Percentiles rank a stretch among this genome's conserved stretches.
phyloP scores from a whole-genome alignment of 2,888 invertebrate species.

The Crocallis elinguaria region DNA sequence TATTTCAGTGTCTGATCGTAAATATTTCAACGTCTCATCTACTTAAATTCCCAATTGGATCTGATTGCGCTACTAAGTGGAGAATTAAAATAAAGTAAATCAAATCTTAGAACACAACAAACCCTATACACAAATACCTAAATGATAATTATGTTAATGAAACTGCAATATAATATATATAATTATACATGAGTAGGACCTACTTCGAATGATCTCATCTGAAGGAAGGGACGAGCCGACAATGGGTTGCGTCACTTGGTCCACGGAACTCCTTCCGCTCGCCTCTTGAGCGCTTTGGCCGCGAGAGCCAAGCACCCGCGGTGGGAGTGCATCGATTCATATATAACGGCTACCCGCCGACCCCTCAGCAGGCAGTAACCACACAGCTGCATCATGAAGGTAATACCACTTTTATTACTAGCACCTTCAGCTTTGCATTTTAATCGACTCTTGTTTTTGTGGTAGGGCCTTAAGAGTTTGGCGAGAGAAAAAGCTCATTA shows the following conservation, averaged over 20 bases:
- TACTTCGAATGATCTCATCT: conserved; percentile 31
- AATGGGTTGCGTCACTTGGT: conserved; percentile 67
- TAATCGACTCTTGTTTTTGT: neutral
- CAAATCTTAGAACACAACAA: too few relatives aligned
- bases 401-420: conserved; percentile 44
- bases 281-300: conserved; percentile 58
- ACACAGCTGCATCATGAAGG: conserved; percentile 80
- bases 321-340: conserved; percentile 72
- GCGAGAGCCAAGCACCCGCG: conserved; percentile 32
- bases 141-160: too few relatives aligned
- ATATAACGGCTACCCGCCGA: conserved; percentile 72
- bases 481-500: neutral
- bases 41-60: too few relatives aligned
- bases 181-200: neutral
- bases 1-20: too few relatives aligned
- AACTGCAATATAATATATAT: too few relatives aligned
- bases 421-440: conserved; percentile 16
- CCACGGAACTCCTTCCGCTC: conserved; percentile 74
- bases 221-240: conserved; percentile 59
- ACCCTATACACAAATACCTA: too few relatives aligned
- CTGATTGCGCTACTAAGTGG: too few relatives aligned
- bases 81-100: too few relatives aligned
- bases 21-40: too few relatives aligned
- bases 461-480: neutral
- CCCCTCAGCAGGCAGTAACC: conserved; percentile 73